Evolutionary conservation across 1,140 invertebrate genomes (phyloP).

Genomic region (Lepidurus arcticus): DNA sequence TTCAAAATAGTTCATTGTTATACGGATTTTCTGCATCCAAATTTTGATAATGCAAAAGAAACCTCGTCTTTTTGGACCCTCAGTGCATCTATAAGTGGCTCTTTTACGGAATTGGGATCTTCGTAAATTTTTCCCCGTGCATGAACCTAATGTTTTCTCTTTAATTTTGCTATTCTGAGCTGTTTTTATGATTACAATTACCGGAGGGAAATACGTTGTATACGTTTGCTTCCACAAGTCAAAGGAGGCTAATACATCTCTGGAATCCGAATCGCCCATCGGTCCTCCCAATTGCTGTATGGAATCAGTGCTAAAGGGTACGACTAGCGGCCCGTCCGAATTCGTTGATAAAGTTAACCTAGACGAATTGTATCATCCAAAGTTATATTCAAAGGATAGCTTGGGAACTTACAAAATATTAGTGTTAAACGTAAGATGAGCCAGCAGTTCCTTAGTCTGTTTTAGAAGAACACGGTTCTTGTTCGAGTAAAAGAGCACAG

Average conservation of each 20-base stretch:
- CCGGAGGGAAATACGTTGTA: neutral
- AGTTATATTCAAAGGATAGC: neutral
- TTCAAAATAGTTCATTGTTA: neutral
- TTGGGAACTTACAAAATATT: slow-evolving; percentile 26
- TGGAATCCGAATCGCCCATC: neutral
- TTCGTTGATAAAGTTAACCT: slow-evolving; percentile 16
- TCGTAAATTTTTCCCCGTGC: neutral
- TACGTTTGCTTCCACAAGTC: neutral
- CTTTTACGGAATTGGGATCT: neutral
- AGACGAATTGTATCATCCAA: neutral
- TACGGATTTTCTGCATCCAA: neutral
- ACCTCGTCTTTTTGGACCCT: neutral
- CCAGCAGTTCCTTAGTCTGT: slow-evolving; percentile 28
- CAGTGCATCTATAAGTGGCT: neutral
- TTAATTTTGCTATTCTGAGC: neutral
- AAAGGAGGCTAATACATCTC: neutral
- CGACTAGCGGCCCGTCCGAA: neutral
- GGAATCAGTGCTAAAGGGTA: slow-evolving; percentile 19
- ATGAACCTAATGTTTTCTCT: neutral
- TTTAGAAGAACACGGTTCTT: slow-evolving; percentile 24
- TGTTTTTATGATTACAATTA: neutral
- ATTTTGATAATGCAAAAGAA: neutral
- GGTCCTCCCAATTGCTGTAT: slow-evolving; percentile 9
- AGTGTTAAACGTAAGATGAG: slow-evolving; percentile 28
- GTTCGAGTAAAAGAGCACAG: slow-evolving; percentile 27